Evolutionary conservation across 2,797 vertebrate species (phyloP), one percentile per base, ranked within the genome.

Genomic region (Phataginus tetradactyla): DNA sequence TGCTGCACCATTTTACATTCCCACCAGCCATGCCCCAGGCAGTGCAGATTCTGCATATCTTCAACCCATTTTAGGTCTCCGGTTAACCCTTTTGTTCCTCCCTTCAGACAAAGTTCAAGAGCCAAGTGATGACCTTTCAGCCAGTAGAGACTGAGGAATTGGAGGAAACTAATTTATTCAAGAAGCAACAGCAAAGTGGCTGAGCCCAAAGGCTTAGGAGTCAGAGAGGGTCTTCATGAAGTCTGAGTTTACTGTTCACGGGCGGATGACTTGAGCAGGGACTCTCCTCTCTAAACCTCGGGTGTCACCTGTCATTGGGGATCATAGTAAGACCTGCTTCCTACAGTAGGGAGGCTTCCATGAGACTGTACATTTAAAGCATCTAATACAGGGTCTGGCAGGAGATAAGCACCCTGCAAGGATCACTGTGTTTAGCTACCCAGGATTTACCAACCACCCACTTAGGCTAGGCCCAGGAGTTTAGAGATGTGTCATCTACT

Each of bases 401-500:
- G 64, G 57, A 72, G 57, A 42, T 4, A n/a, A 21, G 14, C 25
- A 8, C 18, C 45, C 80, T 21, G 14, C 21, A 66, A 69, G 1
- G 4, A 45, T 77, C 21, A 11, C 71, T 51, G 0, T n/a, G 51
- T 71, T 18, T 9, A 63, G 39, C 63, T 4, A 17, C 78, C 37
- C 18, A 57, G 34, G 74, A 34, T 10, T 29, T 75, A 55, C 34
- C 9, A 32, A 6, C 20, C 27, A 21, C 23, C 79, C 29, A 9
- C 29, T 39, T 18, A 5, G 18, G 53, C 63, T 57, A 2, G 17
- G 32, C 23, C 20, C 49, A 12, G 55, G 37, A 3, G 5, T 11
- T 68, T 9, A 18, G 6, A 29, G 11, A 7, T 0, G 27, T 12
- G 0, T 7, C 29, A 20, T 27, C 25, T 32, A 0, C 49, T 11